Base-by-base conservation (phyloP, 2,888 invertebrate genomes). In the Amiota minor region DNA sequence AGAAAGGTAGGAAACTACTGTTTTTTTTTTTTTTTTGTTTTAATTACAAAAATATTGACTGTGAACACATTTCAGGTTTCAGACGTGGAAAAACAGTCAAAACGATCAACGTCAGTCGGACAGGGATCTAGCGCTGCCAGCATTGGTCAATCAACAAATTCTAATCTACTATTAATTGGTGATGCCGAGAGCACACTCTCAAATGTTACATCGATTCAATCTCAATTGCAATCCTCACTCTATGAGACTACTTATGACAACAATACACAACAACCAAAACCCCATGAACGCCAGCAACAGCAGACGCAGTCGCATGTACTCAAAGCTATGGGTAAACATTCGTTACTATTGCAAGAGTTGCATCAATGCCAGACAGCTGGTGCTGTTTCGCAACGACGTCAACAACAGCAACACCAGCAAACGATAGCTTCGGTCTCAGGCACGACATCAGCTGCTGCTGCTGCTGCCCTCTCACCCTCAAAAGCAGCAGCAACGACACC, bases 181-280 rank as follows among this genome's bases (percentile, higher is more conserved):
- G 89, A 89, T 74, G 85, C 88, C 46, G 89, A 89, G 83, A 89
- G 88, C 77, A 89, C 89, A 64, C 88, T 89, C 76, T 89, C 89
- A 69, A 89, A 89, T 81, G 88, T 89, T 78, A 89, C 89, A 77
- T 89, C 89, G 73, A 89, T 89, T 75, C 89, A 88, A 81, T 89
- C 89, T 76, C 89, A 89, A 81, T 83, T 89, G 78, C 89, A 89
- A 79, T 89, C 89, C 76, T 89, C 89, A 77, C 83, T 88, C 49
- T 88, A 89, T 78, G 89, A 89, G 77, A 82, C 85, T 18, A 53
- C 53, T 78, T 84, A 86, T 78, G 82, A 84, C 75, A 81, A 83
- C 67, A 76, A 81, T 71, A 67, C 78, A 71, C 80, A 81, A 47
- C 67, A 61, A 47, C 55, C 49, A 61, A 35, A 35, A 35, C 35